Base-by-base conservation (phyloP, 1,140 invertebrate species). In the Drosophila ercepeae region DNA sequence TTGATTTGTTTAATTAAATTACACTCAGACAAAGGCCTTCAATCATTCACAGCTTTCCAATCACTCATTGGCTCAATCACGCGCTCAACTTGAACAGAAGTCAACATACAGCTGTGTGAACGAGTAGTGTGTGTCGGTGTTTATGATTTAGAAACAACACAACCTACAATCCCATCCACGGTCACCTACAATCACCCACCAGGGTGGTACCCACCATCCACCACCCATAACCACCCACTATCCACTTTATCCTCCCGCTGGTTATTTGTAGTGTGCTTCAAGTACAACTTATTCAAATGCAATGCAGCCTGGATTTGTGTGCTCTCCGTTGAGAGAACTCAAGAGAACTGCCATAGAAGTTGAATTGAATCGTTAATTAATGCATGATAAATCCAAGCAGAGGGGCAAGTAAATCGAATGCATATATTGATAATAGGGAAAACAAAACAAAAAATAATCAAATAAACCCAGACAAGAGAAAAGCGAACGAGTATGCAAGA, bases 1-100 rank as follows among this genome's bases (percentile, higher is more conserved):
- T 81, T 86, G 81, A 86, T 86, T 86, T 86, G 81, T 86, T 86
- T 86, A 86, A 86, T 86, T 86, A 86, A 86, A 86, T 86, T 86
- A 86, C 82, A 81, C 77, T 86, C 82, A 77, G 68, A 88, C 81
- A 86, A 77, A 86, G 72, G 81, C 82, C 73, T 86, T 86, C 81
- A 88, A 86, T 86, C 81, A 88, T 86, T 86, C 82, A 86, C 82
- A 88, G 82, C 72, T 88, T 72, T 77, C 59, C 81, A 86, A 86
- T 86, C 81, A 86, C 73, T 88, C 81, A 86, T 86, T 86, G 81
- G 81, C 82, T 81, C 76, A 81, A 88, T 86, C 82, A 81, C 75
- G 79, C 79, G 68, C 55, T 52, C 55, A 81, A 79, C 57, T 53
- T 75, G 60, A 81, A 65, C 73, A 78, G 51, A 74, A 88, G 55